Base-by-base conservation (phyloP, 2,113 vertebrate genomes). In the Albula goreensis region DNA sequence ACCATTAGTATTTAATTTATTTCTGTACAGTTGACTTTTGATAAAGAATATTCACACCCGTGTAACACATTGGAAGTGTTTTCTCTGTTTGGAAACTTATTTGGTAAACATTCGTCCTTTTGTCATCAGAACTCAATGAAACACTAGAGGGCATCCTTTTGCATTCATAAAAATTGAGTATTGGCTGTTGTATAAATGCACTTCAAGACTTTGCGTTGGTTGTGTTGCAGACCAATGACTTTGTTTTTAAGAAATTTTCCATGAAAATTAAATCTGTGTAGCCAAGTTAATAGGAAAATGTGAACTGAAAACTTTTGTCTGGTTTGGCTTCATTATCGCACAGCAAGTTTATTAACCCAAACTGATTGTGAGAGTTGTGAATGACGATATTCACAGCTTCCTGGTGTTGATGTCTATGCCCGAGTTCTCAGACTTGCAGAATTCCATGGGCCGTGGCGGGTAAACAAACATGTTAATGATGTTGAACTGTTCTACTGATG, bases 71-170 rank as follows among this genome's bases (percentile, higher is more conserved):
- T 74, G 17, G 22, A 70, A 70, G 22, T 22, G 1, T 13, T 74
- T 74, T n/a, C n/a, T 25, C n/a, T 74, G 1, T 74, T 74, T 31
- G 31, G 25, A n/a, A 74, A 74, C 31, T 9, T 4, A n/a, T 74
- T 2, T 31, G 22, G 10, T 7, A 74, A 25, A 31, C 70, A 4
- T 10, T 74, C 25, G 25, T 74, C 31, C 31, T 10, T 8, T 22
- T 31, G n/a, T 74, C 19, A n/a, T 22, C 19, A 70, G n/a, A 70
- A 70, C 63, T 17, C 12, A 56, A 3, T 70, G 70, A 11, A 60
- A 79, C 84, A 79, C 53, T 85, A 80, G 84, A 57, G 84, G 84
- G 84, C 84, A 85, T 74, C 78, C 15, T 85, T 60, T 74, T 60
- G 57, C 84, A 85, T 15, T 78, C 57, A 70, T 56, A 17, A 84